phyloP scores from a whole-genome alignment of 2,888 invertebrate species.

The Xanthorhoe spadicearia region DNA sequence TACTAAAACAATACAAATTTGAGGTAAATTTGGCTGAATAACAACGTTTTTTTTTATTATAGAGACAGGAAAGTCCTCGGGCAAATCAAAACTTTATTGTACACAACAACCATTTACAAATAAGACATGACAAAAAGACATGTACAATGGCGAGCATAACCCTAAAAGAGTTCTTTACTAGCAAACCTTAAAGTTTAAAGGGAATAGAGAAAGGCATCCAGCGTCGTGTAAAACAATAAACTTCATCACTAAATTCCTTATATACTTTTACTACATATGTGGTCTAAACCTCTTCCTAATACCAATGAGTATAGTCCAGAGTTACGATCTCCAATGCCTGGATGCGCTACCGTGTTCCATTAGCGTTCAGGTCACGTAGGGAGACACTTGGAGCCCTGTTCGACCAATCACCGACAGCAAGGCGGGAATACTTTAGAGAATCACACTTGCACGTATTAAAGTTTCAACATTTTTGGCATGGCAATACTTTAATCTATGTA shows the following conservation, averaged over 20 bases:
- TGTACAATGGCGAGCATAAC: too few species aligned
- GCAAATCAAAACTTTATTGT: not conserved
- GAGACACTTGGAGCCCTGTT: conserved; percentile 76
- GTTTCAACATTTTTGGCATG: conserved; percentile 45
- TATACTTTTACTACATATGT: not conserved
- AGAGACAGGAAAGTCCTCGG: not conserved
- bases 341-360: conserved; percentile 43
- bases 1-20: too few species aligned
- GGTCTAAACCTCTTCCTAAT: not conserved
- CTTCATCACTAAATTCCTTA: not conserved
- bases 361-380: conserved; percentile 70
- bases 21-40: too few species aligned
- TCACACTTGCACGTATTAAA: conserved; percentile 54
- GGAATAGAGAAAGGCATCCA: too few species aligned
- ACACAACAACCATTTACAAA: too few species aligned
- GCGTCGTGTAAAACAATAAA: too few species aligned
- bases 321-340: conserved; percentile 19
- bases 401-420: conserved; percentile 78
- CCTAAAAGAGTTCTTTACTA: too few species aligned
- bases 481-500: conserved; percentile 6
- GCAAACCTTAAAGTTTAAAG: too few species aligned
- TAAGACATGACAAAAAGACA: too few species aligned
- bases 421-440: conserved; percentile 75
- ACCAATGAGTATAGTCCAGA: conserved; percentile 18
- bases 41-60: too few species aligned